A percentile compares a stretch with the other conserved stretches of the same genome.
phyloP scores from a whole-genome alignment of 2,888 invertebrate species.

The Cantharis lateralis region DNA sequence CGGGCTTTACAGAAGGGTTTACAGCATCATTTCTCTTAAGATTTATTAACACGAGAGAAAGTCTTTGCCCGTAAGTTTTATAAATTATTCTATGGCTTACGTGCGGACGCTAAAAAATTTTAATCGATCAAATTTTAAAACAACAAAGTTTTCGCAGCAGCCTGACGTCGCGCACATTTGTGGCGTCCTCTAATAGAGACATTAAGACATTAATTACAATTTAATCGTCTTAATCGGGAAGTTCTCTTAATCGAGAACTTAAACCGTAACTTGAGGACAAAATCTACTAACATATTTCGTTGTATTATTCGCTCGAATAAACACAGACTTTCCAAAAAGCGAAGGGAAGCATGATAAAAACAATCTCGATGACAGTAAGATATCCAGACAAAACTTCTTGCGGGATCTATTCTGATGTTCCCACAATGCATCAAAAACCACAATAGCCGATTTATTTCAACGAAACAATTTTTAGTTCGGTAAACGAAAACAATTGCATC shows the following conservation, averaged over 20 bases:
- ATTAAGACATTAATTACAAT: constrained; percentile 25
- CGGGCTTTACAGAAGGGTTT: constrained; percentile 24
- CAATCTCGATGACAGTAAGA: constrained; percentile 3
- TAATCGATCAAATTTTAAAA: background rate
- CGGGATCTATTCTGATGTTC: background rate
- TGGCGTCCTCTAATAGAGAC: constrained; percentile 10
- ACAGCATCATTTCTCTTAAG: constrained; percentile 17
- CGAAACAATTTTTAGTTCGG: no score
- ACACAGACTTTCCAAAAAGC: constrained; percentile 13
- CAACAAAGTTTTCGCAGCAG: background rate
- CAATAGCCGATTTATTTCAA: background rate
- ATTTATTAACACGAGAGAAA: constrained; percentile 14
- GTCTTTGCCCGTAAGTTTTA: background rate
- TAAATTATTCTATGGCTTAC: background rate
- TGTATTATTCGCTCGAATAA: constrained; percentile 19
- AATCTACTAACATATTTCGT: constrained; percentile 23
- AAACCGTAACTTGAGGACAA: background rate
- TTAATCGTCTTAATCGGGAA: constrained; percentile 24
- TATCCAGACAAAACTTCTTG: constrained; percentile 2
- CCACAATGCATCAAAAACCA: background rate
- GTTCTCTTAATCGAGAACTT: no score
- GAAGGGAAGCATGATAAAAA: constrained; percentile 2
- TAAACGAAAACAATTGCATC: no score
- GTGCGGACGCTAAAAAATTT: background rate
- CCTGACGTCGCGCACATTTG: constrained; percentile 2